Evolutionary conservation across 1,140 invertebrate species (phyloP), one percentile per base, ranked within the genome.

Genomic region (Mactra quadrangularis): DNA sequence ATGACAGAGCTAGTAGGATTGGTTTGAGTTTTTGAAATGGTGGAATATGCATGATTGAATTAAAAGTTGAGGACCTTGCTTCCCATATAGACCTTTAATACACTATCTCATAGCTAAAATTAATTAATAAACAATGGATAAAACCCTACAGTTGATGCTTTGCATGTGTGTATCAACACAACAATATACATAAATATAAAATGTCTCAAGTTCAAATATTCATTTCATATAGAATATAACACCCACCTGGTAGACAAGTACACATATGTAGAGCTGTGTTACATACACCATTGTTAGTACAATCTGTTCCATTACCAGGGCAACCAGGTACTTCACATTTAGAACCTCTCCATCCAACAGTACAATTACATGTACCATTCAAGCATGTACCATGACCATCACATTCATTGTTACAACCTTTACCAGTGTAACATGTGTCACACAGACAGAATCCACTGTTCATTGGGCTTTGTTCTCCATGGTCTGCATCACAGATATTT

Each of bases 281-380:
- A 77, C 87, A 89, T 6, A 81, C 81, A 31, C 87, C 87, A 68
- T 89, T 79, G 53, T 74, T 27, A 4, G 76, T 77, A 74, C 87
- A 89, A 77, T 89, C 86, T 22, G 70, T 35, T 19, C 27, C 50
- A 27, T 59, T 72, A 13, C 87, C 87, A 35, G 87, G 87, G 64
- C 87, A 89, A 27, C 86, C 85, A 45, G 74, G 76, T 19, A 89
- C 82, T 45, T 87, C 86, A 72, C 87, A 89, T 55, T 86, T 87
- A 22, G 74, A 81, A 29, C 87, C 87, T 41, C 86, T 55, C 82
- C 83, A 87, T 6, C 74, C 84, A 15, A 71, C 71, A n/a, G 83
- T 77, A 62, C 87, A 89, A 31, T 66, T 50, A 59, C 87, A 89
- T 29, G 50, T 29, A 17, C 55, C 66, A 17, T 52, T 62, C 3